These are phyloP conservation scores for Trachelus troglodyta DNA, from an alignment of 2,888 invertebrate species.

Conservation along the genomic window DNA sequence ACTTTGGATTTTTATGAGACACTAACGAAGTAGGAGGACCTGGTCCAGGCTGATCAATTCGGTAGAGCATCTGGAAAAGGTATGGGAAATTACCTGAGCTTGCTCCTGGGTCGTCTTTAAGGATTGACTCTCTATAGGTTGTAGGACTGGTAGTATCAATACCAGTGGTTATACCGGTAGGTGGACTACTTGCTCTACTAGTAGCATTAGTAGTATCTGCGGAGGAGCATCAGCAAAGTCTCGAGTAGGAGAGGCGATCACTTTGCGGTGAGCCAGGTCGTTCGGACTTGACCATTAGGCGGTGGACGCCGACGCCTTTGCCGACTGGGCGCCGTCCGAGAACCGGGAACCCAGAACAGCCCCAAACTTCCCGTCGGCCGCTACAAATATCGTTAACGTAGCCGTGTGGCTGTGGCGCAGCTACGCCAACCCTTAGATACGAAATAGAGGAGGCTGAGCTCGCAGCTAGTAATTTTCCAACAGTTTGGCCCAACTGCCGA, in stretches of 20 bases:
- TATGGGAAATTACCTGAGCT: not conserved
- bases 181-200: not conserved
- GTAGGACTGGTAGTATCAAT: not conserved
- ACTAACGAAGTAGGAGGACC: not conserved
- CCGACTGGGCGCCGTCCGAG: conserved; percentile 33
- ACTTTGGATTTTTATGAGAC: conserved; percentile 24
- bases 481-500: conserved; percentile 53
- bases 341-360: conserved; percentile 26
- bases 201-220: not conserved
- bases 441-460: conserved; percentile 23
- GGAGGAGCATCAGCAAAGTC: conserved; percentile 17
- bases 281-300: conserved; percentile 61
- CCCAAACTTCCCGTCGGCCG: conserved; percentile 48
- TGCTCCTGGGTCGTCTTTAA: not conserved
- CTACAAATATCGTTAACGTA: conserved; percentile 63
- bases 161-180: not conserved
- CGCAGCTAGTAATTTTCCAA: conserved; percentile 56
- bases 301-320: conserved; percentile 39
- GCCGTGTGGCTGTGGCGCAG: conserved; percentile 16
- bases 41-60: not conserved
- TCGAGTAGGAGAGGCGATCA: conserved; percentile 47
- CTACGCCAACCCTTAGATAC: conserved; percentile 17
- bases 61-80: not conserved
- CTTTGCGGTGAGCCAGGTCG: conserved; percentile 58
- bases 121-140: not conserved